Conservation (phyloP, 2,113 vertebrate species). For the Cygnus buccinator region DNA sequence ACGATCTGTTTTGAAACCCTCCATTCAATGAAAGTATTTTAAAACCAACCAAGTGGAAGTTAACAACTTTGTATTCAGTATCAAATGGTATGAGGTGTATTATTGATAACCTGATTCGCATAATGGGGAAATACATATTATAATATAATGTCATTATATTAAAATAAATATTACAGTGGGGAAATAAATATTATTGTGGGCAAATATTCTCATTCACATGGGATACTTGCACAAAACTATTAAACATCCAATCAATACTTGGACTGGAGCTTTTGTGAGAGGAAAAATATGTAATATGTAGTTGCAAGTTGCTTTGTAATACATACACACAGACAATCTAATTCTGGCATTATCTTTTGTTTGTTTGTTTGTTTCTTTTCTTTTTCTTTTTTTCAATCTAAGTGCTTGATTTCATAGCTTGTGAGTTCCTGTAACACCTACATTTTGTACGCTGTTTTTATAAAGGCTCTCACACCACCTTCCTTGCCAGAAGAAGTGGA, state of each 20-base stretch:
- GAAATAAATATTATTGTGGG: no score
- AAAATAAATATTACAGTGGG: no score
- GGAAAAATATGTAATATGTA: neutral
- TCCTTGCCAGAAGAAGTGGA: neutral
- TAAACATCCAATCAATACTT: accelerated
- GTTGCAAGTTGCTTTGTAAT: neutral
- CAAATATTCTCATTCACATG: accelerated
- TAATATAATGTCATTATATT: no score
- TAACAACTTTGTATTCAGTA: neutral
- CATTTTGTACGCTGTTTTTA: neutral
- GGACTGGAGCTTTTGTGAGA: accelerated
- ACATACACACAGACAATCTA: neutral
- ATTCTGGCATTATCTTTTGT: neutral
- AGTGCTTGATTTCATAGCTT: neutral
- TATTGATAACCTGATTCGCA: neutral
- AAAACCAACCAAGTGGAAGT: neutral
- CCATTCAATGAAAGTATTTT: neutral
- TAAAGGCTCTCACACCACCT: neutral
- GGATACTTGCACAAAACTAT: neutral
- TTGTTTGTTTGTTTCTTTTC: no score
- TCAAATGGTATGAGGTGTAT: accelerated
- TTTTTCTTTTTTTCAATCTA: neutral
- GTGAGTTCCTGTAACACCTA: neutral
- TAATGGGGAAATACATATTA: neutral
- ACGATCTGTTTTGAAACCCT: neutral